Evolutionary conservation across 2,888 invertebrate species (phyloP).

Genomic region (Epicampocera succincta): DNA sequence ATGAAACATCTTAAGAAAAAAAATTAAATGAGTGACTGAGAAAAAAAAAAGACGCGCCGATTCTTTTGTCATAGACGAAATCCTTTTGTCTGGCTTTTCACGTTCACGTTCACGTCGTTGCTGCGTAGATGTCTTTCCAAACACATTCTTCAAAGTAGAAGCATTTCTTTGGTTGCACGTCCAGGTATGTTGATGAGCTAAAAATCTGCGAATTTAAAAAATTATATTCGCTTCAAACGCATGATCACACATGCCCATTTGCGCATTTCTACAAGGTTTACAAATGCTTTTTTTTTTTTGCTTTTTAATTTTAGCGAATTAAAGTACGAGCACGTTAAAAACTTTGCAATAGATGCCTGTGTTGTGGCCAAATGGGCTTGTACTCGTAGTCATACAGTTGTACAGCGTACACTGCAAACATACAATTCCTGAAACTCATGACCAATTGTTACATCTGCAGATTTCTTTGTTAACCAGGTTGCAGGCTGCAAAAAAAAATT

Average conservation of each 20-base stretch:
- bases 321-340: neutral
- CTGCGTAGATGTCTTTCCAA: constrained; percentile 50
- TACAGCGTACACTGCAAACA: neutral
- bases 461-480: no score
- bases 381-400: neutral
- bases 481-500: no score
- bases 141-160: constrained; percentile 63
- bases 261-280: constrained; percentile 38
- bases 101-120: constrained; percentile 32
- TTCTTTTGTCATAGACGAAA: constrained; percentile 48
- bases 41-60: constrained; percentile 2
- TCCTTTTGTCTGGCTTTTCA: constrained; percentile 50
- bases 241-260: constrained; percentile 36
- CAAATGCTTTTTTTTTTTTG: constrained; percentile 27
- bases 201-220: constrained; percentile 64
- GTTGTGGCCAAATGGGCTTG: neutral
- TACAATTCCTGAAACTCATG: constrained; percentile 50
- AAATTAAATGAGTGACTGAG: constrained; percentile 2
- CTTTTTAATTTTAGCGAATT: constrained; percentile 18
- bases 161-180: constrained; percentile 55
- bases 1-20: constrained; percentile 52
- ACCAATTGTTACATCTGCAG: constrained; percentile 26
- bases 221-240: constrained; percentile 51
- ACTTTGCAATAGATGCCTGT: neutral
- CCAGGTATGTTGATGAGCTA: constrained; percentile 63